Evolutionary conservation across 2,888 invertebrate genomes (phyloP).

Genomic region (Pandemis cinnamomeana): DNA sequence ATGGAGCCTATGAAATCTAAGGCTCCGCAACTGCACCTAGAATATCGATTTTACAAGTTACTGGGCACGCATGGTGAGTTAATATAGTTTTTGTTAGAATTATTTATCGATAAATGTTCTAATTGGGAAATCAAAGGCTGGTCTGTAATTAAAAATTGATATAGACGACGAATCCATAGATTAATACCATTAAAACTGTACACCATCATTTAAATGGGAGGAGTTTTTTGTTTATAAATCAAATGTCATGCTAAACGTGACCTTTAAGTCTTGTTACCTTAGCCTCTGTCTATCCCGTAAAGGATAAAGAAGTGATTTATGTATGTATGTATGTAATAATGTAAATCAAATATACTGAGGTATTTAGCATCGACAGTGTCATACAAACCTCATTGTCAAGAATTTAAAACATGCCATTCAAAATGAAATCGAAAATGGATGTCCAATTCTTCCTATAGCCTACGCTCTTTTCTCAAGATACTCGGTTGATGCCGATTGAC

Average conservation of each 20-base stretch:
- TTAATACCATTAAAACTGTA: background rate
- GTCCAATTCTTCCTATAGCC: background rate
- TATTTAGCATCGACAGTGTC: background rate
- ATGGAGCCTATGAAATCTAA: constrained; percentile 99
- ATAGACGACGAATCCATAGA: background rate
- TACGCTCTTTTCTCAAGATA: background rate
- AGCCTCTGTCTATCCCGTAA: no score
- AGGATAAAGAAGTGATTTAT: no score
- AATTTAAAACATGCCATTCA: background rate
- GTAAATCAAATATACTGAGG: background rate
- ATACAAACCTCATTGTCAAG: background rate
- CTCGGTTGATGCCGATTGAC: no score
- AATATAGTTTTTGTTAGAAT: background rate
- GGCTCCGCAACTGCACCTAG: constrained; percentile 99
- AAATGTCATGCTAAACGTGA: no score
- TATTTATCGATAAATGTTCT: background rate
- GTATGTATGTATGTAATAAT: no score
- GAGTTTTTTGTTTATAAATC: background rate
- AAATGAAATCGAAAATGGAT: background rate
- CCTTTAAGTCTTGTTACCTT: no score
- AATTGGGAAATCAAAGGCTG: background rate
- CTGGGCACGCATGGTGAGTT: constrained; percentile 97
- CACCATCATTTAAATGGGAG: background rate
- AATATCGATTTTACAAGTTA: constrained; percentile 99
- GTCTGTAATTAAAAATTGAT: background rate